These are phyloP conservation scores for Siniperca knerii DNA, from an alignment of 2,113 vertebrate genomes.

Conservation along the genomic window DNA sequence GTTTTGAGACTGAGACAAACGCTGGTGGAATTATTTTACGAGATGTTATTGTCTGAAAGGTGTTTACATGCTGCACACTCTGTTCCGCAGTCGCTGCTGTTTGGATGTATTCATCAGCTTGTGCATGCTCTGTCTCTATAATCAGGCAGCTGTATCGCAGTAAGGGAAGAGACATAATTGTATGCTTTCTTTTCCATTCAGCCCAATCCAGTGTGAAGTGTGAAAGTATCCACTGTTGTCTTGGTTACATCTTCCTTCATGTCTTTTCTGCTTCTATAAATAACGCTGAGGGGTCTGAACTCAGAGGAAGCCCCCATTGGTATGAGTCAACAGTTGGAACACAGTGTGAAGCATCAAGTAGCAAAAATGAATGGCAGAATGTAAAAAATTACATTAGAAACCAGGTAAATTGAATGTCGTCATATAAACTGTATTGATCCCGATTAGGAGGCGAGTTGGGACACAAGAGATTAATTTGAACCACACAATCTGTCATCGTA, in stretches of 20 bases:
- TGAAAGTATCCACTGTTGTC: constrained; percentile 80
- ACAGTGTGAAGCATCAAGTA: constrained; percentile 59
- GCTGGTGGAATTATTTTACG: constrained; percentile 1
- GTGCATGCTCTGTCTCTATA: constrained; percentile 62
- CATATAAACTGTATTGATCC: constrained; percentile 1
- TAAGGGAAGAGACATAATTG: constrained; percentile 71
- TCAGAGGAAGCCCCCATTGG: constrained; percentile 76
- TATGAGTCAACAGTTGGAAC: constrained; percentile 79
- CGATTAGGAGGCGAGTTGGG: constrained; percentile 3
- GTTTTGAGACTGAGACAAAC: constrained; percentile 1
- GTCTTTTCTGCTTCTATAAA: constrained; percentile 79
- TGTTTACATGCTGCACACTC: constrained; percentile 49
- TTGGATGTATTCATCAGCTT: constrained; percentile 61
- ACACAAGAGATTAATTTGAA: constrained; percentile 16
- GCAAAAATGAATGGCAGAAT: constrained; percentile 56
- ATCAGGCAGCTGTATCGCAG: constrained; percentile 77
- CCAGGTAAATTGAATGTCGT: background rate
- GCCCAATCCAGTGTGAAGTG: constrained; percentile 61
- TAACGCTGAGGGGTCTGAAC: constrained; percentile 73
- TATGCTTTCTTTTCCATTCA: constrained; percentile 76
- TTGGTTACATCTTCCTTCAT: constrained; percentile 79
- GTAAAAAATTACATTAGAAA: constrained; percentile 35
- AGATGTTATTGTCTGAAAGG: constrained; percentile 40
- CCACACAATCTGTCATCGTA: constrained; percentile 12
- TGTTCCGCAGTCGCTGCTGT: constrained; percentile 35